Evolutionary conservation across 2,888 invertebrate species (phyloP), one percentile per base, ranked within the genome.

Genomic region (Amphipoea lucens): DNA sequence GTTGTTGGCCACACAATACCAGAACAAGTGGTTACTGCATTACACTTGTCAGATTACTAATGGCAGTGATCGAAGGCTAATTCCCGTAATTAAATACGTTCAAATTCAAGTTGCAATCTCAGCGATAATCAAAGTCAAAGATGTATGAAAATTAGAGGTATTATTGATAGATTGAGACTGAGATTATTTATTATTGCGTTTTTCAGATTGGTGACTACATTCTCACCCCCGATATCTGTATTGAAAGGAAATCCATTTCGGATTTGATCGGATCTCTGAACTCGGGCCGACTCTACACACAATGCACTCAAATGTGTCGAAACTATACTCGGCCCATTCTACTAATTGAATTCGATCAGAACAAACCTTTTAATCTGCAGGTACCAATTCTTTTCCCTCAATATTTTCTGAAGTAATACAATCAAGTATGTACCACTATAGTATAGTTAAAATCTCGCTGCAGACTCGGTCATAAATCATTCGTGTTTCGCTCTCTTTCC

Each of bases 231-330:
- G 99, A 99, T 42, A 98, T 99, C 87, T 99, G 99, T 92, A 98
- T 99, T 36, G 99, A 99, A 96, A 97, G 99, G 74, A 99, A 99
- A 95, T 99, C 99, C 72, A 97, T 99, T 85, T 99, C 99, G 11
- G 99, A 99, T 97, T 97, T 99, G 87, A 99, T 99, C 90, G 99
- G 99, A 11, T 99, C 99, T 0, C 97, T 99, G 54, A 98, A 99
- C 95, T 99, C 98, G 67, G 99, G 99, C 0, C 98, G 99, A 29
- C 97, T 99, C 51, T 99, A 99, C 95, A 99, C 98, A 92, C 99
- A 99, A 95, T 99, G 99, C 87, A 98, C 98, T 65, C 98, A 99
- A 84, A 99, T 99, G 99, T 98, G 98, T 80, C 97, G 99, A 45
- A 98, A 98, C 95, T 99, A 99, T 93, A 97, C 98, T 42, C 98